phyloP scores from a whole-genome alignment of 2,797 vertebrate species.

The Sitta carolinensis region DNA sequence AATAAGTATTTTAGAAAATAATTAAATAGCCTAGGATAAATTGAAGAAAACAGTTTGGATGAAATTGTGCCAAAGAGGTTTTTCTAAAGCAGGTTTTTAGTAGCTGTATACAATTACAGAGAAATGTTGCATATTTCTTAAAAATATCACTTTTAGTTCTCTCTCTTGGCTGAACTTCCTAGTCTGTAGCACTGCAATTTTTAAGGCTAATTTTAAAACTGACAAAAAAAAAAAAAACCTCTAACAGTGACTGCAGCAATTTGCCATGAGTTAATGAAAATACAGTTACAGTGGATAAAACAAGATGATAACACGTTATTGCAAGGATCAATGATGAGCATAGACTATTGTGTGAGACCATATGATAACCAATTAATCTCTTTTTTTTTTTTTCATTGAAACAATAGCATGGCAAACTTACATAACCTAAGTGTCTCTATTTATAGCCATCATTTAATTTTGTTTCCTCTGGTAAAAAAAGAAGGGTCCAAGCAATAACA shows the following conservation, averaged over 20 bases:
- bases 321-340: conserved; percentile 40
- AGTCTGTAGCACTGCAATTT: conserved; percentile 33
- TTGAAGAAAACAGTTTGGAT: background rate
- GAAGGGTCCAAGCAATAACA: background rate
- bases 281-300: conserved; percentile 29
- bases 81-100: background rate
- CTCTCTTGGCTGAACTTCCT: conserved; percentile 1
- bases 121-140: conserved; percentile 41
- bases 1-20: background rate
- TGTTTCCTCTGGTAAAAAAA: background rate
- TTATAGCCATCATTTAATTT: background rate
- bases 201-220: conserved; percentile 63
- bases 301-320: conserved; percentile 31
- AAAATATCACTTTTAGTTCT: conserved; percentile 38
- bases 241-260: conserved; percentile 23
- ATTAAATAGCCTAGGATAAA: background rate
- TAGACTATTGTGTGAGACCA: background rate
- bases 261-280: conserved; percentile 64
- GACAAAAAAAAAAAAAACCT: conserved; percentile 32
- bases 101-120: background rate
- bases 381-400: background rate
- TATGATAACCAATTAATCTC: conserved; percentile 1
- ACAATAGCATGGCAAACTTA: background rate
- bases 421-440: background rate
- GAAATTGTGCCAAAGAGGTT: background rate